phyloP scores from a whole-genome alignment of 2,888 invertebrate species.

The Cheilosia pagana region DNA sequence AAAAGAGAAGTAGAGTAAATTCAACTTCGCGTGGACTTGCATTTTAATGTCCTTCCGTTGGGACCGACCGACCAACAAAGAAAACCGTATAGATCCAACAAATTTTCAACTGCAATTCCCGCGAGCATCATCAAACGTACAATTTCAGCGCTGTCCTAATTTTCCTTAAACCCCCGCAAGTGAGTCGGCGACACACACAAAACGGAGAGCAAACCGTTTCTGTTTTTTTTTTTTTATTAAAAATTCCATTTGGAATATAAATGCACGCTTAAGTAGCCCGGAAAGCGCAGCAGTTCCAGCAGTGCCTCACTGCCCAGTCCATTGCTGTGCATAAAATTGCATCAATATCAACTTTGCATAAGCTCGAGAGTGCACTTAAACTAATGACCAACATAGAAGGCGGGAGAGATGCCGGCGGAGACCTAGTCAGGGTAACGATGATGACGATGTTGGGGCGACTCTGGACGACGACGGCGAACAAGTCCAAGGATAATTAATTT shows the following conservation, averaged over 20 bases:
- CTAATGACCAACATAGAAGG: conserved; percentile 73
- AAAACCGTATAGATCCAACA: conserved; percentile 19
- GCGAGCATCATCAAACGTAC: conserved; percentile 57
- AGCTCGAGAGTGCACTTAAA: conserved; percentile 75
- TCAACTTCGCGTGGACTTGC: conserved; percentile 47
- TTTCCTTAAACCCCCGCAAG: conserved; percentile 47
- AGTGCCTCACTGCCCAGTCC: conserved; percentile 47
- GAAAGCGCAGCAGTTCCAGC: conserved; percentile 34
- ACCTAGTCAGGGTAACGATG: conserved; percentile 36
- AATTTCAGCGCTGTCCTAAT: conserved; percentile 55
- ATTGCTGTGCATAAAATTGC: conserved; percentile 74
- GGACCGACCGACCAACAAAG: conserved; percentile 7
- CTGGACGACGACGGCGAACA: conserved; percentile 51
- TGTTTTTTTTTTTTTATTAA: conserved; percentile 72
- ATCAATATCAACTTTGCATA: conserved; percentile 75
- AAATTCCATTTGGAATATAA: conserved; percentile 74
- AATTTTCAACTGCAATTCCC: conserved; percentile 56
- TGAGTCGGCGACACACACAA: conserved; percentile 5
- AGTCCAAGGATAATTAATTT: conserved; percentile 72
- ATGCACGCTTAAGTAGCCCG: conserved; percentile 70
- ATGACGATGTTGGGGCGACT: conserved; percentile 8
- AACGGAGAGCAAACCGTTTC: conserved; percentile 49
- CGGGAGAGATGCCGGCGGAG: conserved; percentile 29
- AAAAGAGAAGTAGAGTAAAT: not conserved
- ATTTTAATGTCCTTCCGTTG: conserved; percentile 38